Conservation (phyloP, 2,888 invertebrate species). For the Cephus rjabovi region DNA sequence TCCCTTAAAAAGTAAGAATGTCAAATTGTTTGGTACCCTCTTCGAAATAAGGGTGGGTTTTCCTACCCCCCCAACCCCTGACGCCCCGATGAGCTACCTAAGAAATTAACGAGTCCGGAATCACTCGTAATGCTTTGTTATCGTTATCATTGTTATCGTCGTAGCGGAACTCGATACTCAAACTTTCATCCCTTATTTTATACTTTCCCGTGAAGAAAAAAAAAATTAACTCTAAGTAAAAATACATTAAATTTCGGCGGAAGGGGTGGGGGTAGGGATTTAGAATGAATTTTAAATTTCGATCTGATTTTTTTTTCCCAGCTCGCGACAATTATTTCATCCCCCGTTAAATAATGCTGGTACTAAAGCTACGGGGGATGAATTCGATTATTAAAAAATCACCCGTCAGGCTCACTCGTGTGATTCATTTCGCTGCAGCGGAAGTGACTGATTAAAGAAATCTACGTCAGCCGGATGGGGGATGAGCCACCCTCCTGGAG, state of each 20-base stretch:
- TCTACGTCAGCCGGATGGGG: constrained; percentile 44
- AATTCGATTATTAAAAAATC: constrained; percentile 52
- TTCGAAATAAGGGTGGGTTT: constrained; percentile 31
- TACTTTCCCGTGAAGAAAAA: too few species aligned
- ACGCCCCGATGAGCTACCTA: neutral
- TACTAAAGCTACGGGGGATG: neutral
- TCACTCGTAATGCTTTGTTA: neutral
- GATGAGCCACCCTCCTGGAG: constrained; percentile 9
- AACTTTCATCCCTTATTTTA: neutral
- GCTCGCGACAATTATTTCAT: neutral
- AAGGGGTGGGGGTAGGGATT: too few species aligned
- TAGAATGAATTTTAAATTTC: neutral
- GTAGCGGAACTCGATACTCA: neutral
- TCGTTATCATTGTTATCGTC: neutral
- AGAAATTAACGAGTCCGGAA: neutral
- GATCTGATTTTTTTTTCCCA: neutral
- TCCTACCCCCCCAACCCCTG: neutral
- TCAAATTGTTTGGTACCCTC: constrained; percentile 39
- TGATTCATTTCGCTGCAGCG: constrained; percentile 52
- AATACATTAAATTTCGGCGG: neutral
- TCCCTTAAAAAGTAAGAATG: constrained; percentile 36
- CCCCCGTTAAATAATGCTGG: neutral
- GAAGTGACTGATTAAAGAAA: constrained; percentile 60
- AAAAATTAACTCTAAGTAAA: neutral
- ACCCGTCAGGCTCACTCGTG: constrained; percentile 55